Base-by-base conservation (phyloP, 1,140 invertebrate species). In the Aculops lycopersici region DNA sequence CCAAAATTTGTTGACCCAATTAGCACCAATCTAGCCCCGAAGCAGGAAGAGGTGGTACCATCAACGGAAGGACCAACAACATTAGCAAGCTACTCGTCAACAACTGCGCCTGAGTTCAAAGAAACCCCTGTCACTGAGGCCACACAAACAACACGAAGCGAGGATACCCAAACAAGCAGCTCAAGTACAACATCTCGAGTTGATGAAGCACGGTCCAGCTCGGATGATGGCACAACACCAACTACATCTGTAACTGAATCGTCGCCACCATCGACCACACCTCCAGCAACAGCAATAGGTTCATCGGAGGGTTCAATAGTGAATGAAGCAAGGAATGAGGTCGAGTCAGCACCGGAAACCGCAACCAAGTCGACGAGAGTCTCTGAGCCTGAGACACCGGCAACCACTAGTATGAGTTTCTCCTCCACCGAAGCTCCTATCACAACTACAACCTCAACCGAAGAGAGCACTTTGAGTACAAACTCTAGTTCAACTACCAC, bases 211-310 rank as follows among this genome's bases (percentile, higher is more conserved):
- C n/a, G n/a, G n/a, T n/a, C n/a, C n/a, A n/a, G n/a, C n/a, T n/a
- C n/a, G n/a, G n/a, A n/a, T n/a, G 37, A 43, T 24, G 21, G 35
- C 3, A 43, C 15, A 40, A 36, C 19, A 36, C 20, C 40, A 2
- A 39, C 42, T 12, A 24, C 38, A 42, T 31, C 17, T 42, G 20
- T 12, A 17, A 19, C 17, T 18, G 41, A 15, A 24, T 21, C 43
- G 17, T 3, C 21, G 4, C 20, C 18, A 24, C 16, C 2, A 13
- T 20, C 4, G 18, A 24, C 13, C 16, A 39, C 35, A 41, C 31
- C 12, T 21, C 13, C 48, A 37, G 47, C 46, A 16, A 41, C 44
- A 41, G 36, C 24, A 17, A 20, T 16, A 41, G 41, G 20, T 39
- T 35, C 37, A 20, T 20, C 36, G 13, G 36, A 47, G 17, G 21